Percentiles rank a stretch among this genome's conserved stretches.
These are phyloP conservation scores for Cardiocondyla obscurior DNA, from an alignment of 1,140 invertebrate genomes.

Conservation along the genomic window DNA sequence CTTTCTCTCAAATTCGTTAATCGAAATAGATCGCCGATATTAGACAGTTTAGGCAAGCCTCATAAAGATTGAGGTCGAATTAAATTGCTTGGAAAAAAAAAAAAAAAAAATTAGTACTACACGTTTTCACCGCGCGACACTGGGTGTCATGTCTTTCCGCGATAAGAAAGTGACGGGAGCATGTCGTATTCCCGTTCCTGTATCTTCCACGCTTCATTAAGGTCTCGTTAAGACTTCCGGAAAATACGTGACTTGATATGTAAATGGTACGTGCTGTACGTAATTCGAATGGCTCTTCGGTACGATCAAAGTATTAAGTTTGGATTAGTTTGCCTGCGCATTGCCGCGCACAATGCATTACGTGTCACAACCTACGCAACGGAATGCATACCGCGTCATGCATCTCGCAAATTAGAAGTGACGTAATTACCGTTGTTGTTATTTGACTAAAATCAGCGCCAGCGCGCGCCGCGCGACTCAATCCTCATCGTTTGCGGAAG, in stretches of 20 bases:
- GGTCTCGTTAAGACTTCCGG: neutral
- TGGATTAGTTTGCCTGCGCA: neutral
- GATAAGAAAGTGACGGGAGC: too few relatives aligned
- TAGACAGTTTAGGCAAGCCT: neutral
- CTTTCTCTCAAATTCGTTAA: neutral
- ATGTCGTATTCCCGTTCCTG: too few relatives aligned
- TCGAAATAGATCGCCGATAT: neutral
- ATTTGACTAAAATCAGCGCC: constrained; percentile 30
- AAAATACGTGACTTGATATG: neutral
- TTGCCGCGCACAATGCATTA: neutral
- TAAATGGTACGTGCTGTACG: neutral
- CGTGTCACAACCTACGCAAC: neutral
- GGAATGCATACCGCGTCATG: constrained; percentile 13
- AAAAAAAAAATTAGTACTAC: neutral
- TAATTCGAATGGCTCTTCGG: neutral
- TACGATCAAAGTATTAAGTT: constrained; percentile 22
- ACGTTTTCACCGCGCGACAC: neutral
- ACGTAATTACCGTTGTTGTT: constrained; percentile 46
- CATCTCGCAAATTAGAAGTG: constrained; percentile 41
- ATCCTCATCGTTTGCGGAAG: constrained; percentile 41
- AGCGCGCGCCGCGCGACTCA: constrained; percentile 28
- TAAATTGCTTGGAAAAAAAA: neutral
- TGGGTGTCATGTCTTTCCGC: too few relatives aligned
- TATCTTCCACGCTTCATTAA: too few relatives aligned
- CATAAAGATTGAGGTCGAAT: neutral